These are phyloP conservation scores for Triplophysa siluroides DNA, from an alignment of 2,113 vertebrate genomes.

Conservation along the genomic window DNA sequence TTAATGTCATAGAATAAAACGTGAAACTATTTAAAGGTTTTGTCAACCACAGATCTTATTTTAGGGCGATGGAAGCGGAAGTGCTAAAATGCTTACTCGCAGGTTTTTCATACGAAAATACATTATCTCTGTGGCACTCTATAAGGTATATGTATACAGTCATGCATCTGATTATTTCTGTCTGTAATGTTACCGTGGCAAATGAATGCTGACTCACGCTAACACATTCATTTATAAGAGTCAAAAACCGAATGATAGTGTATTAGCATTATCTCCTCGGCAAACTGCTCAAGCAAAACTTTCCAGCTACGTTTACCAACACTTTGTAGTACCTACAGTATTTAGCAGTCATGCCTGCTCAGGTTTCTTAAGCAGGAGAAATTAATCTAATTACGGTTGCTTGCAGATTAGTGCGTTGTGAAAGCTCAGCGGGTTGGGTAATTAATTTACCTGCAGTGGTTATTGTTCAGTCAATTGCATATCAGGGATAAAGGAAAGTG, in stretches of 20 bases:
- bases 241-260: neutral
- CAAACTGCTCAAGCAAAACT: neutral
- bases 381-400: slow-evolving; percentile 55
- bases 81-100: too few species aligned
- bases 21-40: too few species aligned
- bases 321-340: slow-evolving; percentile 14
- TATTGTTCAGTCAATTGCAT: slow-evolving; percentile 54
- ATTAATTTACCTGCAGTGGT: slow-evolving; percentile 63
- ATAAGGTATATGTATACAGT: too few species aligned
- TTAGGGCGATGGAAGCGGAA: too few species aligned
- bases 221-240: neutral
- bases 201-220: neutral
- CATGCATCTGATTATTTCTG: too few species aligned
- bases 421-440: slow-evolving; percentile 47
- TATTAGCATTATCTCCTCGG: neutral
- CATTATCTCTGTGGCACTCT: too few species aligned
- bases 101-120: too few species aligned
- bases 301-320: slow-evolving; percentile 23
- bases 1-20: too few species aligned
- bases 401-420: slow-evolving; percentile 52
- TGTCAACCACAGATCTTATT: too few species aligned
- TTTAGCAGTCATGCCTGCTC: slow-evolving; percentile 25
- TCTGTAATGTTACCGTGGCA: neutral
- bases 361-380: slow-evolving; percentile 48
- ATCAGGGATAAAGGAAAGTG: slow-evolving; percentile 46